Base-by-base conservation (phyloP, 2,113 vertebrate genomes). In the Indicator maculatus region DNA sequence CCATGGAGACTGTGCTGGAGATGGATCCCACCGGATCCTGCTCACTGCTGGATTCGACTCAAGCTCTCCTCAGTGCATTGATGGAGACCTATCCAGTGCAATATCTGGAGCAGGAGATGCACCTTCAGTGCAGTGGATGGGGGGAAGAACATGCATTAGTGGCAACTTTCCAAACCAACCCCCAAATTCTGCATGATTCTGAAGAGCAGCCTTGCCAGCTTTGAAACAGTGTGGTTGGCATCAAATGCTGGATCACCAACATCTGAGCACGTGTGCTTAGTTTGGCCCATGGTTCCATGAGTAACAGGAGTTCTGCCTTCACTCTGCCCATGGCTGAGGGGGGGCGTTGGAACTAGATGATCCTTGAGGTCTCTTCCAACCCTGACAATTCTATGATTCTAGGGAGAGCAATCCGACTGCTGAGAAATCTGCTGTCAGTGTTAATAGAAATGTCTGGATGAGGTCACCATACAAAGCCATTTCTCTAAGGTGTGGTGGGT, bases 121-220 rank as follows among this genome's bases (percentile, higher is more conserved):
- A 50, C 61, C 81, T 76, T 90, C 53, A 53, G 73, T 21, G 31
- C 74, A 50, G 47, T 6, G 21, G 19, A 69, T 12, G 4, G 26
- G 19, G 24, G 24, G 47, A 70, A 72, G 14, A 73, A 67, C 0
- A 0, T 38, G 41, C 6, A 9, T 65, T 65, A 38, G 8, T 26
- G 66, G 24, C 24, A 80, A 8, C 56, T 79, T 83, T 60, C 45
- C 31, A 12, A 79, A 88, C 66, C 50, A 24, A 3, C 4, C 2
- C 8, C 24, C 0, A 5, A 44, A 66, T 47, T 63, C 72, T 89
- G 70, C 72, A 69, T 59, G 1, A 16, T 66, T 89, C 55, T 66
- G 36, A 64, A n/a, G 18, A 59, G 60, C 47, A 76, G 36, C 6
- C 19, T 66, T 87, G 74, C 18, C 67, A 71, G 55, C 31, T 89